A percentile compares a stretch with the other conserved stretches of the same genome.
Conservation (phyloP, 2,888 invertebrate genomes). For the Plebejus argus region DNA sequence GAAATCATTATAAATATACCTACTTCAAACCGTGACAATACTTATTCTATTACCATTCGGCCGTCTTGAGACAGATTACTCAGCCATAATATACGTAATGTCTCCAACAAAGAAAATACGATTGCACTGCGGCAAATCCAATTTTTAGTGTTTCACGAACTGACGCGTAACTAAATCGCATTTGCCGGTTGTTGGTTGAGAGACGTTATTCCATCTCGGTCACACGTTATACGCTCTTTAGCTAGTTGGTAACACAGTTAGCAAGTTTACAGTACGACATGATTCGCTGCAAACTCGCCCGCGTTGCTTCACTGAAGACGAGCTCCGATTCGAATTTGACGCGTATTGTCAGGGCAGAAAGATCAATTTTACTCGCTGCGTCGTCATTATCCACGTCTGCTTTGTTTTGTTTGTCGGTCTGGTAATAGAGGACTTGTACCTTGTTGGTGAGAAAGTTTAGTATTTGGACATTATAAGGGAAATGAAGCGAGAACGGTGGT, state of each 20-base stretch:
- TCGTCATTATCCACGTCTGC: constrained; percentile 8
- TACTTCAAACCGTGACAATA: too few species aligned
- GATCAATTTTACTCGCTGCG: background rate
- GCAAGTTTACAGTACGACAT: constrained; percentile 48
- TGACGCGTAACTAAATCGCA: constrained; percentile 37
- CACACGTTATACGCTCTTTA: constrained; percentile 62
- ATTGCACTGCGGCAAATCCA: constrained; percentile 45
- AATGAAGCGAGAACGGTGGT: constrained; percentile 32
- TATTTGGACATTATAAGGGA: constrained; percentile 43
- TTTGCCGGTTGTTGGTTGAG: constrained; percentile 46
- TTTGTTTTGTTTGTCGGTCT: constrained; percentile 25
- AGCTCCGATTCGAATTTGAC: background rate
- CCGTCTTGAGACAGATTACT: background rate
- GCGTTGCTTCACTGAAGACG: background rate
- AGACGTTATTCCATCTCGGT: constrained; percentile 52
- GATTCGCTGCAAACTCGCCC: constrained; percentile 36
- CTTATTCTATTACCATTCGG: background rate
- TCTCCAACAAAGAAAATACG: constrained; percentile 11
- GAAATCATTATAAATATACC: too few species aligned
- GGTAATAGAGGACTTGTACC: constrained; percentile 29
- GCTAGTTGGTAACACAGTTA: constrained; percentile 60
- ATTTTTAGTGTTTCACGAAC: constrained; percentile 44
- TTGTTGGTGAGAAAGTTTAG: constrained; percentile 38
- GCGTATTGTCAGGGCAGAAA: background rate
- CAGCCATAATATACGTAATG: constrained; percentile 3